Percentiles rank a stretch among this genome's conserved stretches.
Conservation (phyloP, 2,888 invertebrate genomes). For the Dicycla oo region DNA sequence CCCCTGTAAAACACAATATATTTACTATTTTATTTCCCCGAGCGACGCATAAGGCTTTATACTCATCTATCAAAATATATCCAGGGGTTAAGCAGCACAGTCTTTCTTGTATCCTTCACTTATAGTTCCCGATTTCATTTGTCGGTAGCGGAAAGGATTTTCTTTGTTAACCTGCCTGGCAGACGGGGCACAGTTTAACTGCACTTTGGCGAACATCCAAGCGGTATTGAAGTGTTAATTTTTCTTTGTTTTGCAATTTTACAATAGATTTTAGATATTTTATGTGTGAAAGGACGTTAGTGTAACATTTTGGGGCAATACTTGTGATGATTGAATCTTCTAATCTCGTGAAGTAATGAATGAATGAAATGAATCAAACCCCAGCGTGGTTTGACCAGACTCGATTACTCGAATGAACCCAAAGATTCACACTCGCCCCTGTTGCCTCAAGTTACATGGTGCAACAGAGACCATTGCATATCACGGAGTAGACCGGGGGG, state of each 20-base stretch:
- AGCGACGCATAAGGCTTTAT: constrained; percentile 2
- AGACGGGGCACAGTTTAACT: constrained; percentile 32
- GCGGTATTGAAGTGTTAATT: constrained; percentile 59
- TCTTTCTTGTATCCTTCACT: constrained; percentile 56
- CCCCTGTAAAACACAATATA: constrained; percentile 17
- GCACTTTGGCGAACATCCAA: constrained; percentile 59
- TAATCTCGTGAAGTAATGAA: too few species aligned
- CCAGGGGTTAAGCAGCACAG: constrained; percentile 31
- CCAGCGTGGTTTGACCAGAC: too few species aligned
- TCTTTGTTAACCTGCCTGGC: constrained; percentile 47
- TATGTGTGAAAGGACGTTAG: not conserved
- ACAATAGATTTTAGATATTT: constrained; percentile 26
- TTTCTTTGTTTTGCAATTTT: constrained; percentile 41
- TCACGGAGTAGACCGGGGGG: too few species aligned
- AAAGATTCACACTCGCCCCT: too few species aligned
- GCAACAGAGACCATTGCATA: too few species aligned
- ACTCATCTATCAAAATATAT: constrained; percentile 61
- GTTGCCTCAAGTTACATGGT: too few species aligned
- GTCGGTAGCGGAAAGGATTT: constrained; percentile 51
- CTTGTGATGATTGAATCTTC: too few species aligned
- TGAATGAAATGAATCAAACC: too few species aligned
- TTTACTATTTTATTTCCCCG: constrained; percentile 21
- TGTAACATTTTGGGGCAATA: too few species aligned
- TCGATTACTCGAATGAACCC: too few species aligned
- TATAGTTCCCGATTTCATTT: constrained; percentile 69